A percentile compares a stretch with the other conserved stretches of the same genome.
Conservation (phyloP, 2,888 invertebrate species). For the Erynnis tages region DNA sequence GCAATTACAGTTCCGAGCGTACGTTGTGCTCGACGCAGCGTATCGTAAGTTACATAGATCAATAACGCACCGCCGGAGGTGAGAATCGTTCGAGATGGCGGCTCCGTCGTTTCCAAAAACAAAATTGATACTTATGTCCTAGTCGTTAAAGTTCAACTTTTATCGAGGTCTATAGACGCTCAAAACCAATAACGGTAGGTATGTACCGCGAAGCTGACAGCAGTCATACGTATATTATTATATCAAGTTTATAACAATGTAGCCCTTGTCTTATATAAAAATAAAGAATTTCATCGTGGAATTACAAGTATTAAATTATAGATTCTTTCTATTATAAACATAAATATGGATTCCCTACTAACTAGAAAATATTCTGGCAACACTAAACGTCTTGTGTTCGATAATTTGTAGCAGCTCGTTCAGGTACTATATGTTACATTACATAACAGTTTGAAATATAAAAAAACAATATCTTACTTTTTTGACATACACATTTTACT, state of each 20-base stretch:
- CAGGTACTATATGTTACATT: too few species aligned
- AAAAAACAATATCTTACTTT: too few species aligned
- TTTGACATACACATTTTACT: too few species aligned
- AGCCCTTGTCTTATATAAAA: background rate
- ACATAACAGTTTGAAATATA: too few species aligned
- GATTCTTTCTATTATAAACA: background rate
- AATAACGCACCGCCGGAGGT: constrained; percentile 27
- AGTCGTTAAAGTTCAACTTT: constrained; percentile 11
- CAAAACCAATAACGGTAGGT: constrained; percentile 2
- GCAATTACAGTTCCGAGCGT: background rate
- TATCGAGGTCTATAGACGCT: constrained; percentile 5
- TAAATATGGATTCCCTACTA: background rate
- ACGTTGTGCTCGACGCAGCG: constrained; percentile 12
- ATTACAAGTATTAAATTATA: background rate
- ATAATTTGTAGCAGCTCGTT: too few species aligned
- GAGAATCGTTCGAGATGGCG: constrained; percentile 23
- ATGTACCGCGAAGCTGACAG: constrained; percentile 12
- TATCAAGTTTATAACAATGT: constrained; percentile 19
- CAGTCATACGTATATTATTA: constrained; percentile 7
- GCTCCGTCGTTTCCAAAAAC: background rate
- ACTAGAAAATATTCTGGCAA: background rate
- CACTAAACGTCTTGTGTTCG: background rate
- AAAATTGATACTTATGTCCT: constrained; percentile 7
- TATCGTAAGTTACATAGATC: constrained; percentile 26
- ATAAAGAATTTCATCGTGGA: background rate